Evolutionary conservation across 30 jellyfish, hydroid and myxozoan species (phyloP).

Genomic region (Aurelia aurita): DNA sequence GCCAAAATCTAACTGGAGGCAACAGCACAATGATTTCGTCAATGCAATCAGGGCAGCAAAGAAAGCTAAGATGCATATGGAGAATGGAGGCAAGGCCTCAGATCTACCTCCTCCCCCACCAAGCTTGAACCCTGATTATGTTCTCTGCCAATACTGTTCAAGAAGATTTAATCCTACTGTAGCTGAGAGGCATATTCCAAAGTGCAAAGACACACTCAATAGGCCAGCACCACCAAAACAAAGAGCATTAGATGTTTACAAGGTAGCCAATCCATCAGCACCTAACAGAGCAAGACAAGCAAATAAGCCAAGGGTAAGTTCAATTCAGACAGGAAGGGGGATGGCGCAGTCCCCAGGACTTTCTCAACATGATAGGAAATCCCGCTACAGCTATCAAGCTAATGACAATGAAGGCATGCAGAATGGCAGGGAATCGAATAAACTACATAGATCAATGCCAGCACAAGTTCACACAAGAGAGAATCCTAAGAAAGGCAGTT

Average conservation of each 20-base stretch:
- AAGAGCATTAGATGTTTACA: slow-evolving; percentile 74
- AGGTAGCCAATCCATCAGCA: slow-evolving; percentile 2
- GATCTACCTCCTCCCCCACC: slow-evolving; percentile 99
- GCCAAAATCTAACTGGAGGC: slow-evolving; percentile 90
- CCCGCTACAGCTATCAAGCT: slow-evolving; percentile 56
- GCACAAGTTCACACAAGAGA: no score
- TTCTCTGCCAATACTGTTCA: slow-evolving; percentile 80
- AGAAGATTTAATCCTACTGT: slow-evolving; percentile 91
- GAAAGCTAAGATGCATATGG: slow-evolving; percentile 71
- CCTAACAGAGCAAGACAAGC: no score
- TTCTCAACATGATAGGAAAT: slow-evolving; percentile 10
- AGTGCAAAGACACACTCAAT: slow-evolving; percentile 73
- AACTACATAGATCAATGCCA: no score
- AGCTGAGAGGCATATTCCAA: slow-evolving; percentile 96
- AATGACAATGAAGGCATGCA: no score
- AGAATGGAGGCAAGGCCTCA: slow-evolving; percentile 92
- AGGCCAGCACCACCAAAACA: slow-evolving; percentile 92
- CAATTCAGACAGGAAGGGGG: not conserved
- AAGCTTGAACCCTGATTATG: slow-evolving; percentile 86
- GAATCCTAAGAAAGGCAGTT: no score
- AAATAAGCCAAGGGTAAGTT: no score
- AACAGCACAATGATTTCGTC: slow-evolving; percentile 84
- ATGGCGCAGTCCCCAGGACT: slow-evolving; percentile 27
- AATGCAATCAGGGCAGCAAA: slow-evolving; percentile 88
- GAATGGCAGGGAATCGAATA: no score